Percentiles rank a stretch among this genome's conserved stretches.
Evolutionary conservation across 2,888 invertebrate species (phyloP).

Genomic region (Athetis lepigone): DNA sequence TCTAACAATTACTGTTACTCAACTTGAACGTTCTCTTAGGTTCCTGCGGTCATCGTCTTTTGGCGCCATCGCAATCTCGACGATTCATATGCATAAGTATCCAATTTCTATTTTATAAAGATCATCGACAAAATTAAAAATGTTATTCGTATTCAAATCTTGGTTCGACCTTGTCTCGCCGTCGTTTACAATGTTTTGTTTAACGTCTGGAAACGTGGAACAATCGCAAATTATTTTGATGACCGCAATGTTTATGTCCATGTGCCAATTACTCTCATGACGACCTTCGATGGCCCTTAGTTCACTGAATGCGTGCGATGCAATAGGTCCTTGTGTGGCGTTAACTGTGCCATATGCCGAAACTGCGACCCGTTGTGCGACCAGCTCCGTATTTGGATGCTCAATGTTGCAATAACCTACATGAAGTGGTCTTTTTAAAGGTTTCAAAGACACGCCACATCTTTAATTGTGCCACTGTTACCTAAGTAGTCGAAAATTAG

Average conservation of each 20-base stretch:
- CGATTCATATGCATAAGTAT: constrained; percentile 3
- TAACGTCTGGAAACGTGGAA: constrained; percentile 76
- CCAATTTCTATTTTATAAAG: constrained; percentile 16
- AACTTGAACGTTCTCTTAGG: constrained; percentile 20
- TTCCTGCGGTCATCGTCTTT: constrained; percentile 16
- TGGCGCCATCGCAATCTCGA: constrained; percentile 15
- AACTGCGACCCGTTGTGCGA: constrained; percentile 59
- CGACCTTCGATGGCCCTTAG: constrained; percentile 75
- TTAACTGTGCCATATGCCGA: constrained; percentile 66
- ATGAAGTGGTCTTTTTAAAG: constrained; percentile 48
- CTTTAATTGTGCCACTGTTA: not conserved
- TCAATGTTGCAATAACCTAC: constrained; percentile 62
- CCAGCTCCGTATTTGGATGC: constrained; percentile 56
- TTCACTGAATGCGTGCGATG: constrained; percentile 55
- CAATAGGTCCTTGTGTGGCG: constrained; percentile 68
- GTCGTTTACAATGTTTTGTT: constrained; percentile 77
- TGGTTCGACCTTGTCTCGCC: constrained; percentile 74
- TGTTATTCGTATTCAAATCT: constrained; percentile 66
- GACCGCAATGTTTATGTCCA: constrained; percentile 77
- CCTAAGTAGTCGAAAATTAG: not conserved
- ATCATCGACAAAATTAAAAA: constrained; percentile 64
- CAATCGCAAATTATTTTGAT: constrained; percentile 80
- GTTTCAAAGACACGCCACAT: constrained; percentile 6
- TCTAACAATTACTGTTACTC: constrained; percentile 37
- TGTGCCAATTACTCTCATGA: constrained; percentile 75